Evolutionary conservation across 23 tunicate genomes (phyloP), one percentile per base, ranked within the genome.

Genomic region (Oikopleura dioica): DNA sequence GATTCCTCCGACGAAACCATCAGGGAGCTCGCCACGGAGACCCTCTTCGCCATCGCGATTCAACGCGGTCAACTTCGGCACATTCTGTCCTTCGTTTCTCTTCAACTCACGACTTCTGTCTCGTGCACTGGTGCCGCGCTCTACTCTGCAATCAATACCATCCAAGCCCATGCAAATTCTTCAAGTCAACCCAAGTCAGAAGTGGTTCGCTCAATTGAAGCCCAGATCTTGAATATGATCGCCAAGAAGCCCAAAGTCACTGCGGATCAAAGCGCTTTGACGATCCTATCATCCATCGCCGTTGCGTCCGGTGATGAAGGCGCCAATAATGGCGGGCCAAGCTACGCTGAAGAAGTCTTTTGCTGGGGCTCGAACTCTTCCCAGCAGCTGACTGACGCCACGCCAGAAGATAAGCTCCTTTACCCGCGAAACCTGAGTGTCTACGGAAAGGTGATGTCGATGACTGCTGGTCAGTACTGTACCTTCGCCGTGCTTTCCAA

Each of bases 291-390:
- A 24, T 23, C 72, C 32, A 63, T 63, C 2, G 2, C 72, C 29
- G 26, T 2, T 28, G 16, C 72, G 29, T 24, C 72, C 30, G 5
- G 72, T 4, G 72, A 63, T 28, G 30, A 63, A 63, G 2, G 30
- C 72, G 2, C 29, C 2, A 63, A 63, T 12, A 63, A 63, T 2
- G 72, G 55, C 55, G 55, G 36, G 24, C 58, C 75, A 0, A 29
- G 0, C 9, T 32, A 38, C 34, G 78, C 32, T 44, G 81, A 85
- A 76, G 95, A 84, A 1, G 99, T 83, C 1, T 94, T 59, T 78
- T 94, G 88, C 1, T 94, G 99, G 99, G 99, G 99, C 30, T 85
- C 95, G 59, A 94, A 94, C 80, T 80, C 85, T 75, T 83, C 88
- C 38, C 99, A 94, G 77, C 99, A 94, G 50, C 83, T 94, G 36